phyloP scores from a whole-genome alignment of 2,888 invertebrate genomes.

The Hipparchia semele region DNA sequence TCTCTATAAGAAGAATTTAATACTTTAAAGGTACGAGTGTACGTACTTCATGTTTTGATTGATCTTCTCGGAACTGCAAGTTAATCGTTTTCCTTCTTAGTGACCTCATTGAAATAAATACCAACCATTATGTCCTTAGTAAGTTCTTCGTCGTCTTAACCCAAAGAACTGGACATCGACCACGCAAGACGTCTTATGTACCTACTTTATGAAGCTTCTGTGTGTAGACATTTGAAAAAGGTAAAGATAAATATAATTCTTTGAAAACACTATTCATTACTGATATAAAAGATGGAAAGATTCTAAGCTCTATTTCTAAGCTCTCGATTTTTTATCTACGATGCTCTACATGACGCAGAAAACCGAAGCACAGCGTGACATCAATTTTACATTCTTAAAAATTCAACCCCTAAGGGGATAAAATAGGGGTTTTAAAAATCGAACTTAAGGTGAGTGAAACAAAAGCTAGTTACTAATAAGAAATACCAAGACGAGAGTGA shows the following conservation, averaged over 20 bases:
- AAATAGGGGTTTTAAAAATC: no score
- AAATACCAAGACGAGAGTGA: neutral
- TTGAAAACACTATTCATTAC: no score
- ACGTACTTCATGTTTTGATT: constrained; percentile 22
- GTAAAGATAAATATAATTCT: no score
- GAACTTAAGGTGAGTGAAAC: no score
- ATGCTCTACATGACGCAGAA: neutral
- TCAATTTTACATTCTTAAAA: neutral
- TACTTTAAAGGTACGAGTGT: constrained; percentile 23
- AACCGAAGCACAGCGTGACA: neutral
- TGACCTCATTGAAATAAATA: constrained; percentile 13
- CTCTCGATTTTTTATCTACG: neutral
- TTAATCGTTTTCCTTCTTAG: constrained; percentile 12
- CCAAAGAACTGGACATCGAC: no score
- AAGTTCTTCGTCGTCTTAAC: no score
- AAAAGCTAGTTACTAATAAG: neutral
- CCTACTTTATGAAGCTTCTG: no score
- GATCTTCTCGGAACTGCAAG: constrained; percentile 17
- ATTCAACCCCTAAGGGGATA: no score
- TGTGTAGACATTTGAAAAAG: no score
- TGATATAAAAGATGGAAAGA: no score
- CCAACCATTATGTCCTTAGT: neutral
- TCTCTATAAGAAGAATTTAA: constrained; percentile 34
- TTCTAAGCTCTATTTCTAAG: no score
- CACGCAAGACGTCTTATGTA: no score